phyloP scores from a whole-genome alignment of 2,888 invertebrate species.

The Perithous albicinctus region DNA sequence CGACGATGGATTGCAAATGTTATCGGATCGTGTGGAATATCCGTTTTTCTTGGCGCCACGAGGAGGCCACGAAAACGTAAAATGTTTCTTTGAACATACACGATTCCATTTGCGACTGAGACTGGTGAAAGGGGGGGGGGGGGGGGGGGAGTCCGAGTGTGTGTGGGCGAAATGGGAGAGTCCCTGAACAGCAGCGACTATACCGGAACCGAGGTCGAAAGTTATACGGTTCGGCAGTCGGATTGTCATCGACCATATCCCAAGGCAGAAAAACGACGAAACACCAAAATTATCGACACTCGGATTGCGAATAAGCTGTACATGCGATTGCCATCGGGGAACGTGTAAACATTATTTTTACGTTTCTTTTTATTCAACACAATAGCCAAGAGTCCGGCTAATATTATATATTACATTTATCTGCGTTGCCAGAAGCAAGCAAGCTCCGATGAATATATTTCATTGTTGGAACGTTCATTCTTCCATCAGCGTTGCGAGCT shows the following conservation, averaged over 20 bases:
- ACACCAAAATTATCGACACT: slow-evolving; percentile 12
- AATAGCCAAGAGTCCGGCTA: not conserved
- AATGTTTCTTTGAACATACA: not conserved
- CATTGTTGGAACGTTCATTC: slow-evolving; percentile 7
- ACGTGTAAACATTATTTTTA: not conserved
- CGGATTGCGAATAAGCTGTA: slow-evolving; percentile 22
- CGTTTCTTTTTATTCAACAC: not conserved
- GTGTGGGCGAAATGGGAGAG: slow-evolving; percentile 48
- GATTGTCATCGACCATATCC: slow-evolving; percentile 35
- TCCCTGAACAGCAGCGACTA: not conserved
- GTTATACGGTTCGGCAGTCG: slow-evolving; percentile 45
- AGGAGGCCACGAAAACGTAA: slow-evolving; percentile 3
- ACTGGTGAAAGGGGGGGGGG: not conserved
- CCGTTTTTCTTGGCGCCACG: not conserved
- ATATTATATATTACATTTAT: not conserved
- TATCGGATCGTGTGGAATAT: not conserved
- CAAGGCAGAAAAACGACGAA: not conserved
- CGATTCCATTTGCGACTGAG: not conserved
- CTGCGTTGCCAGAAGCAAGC: slow-evolving; percentile 18
- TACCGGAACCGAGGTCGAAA: slow-evolving; percentile 36
- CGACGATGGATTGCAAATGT: not conserved
- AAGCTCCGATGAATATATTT: slow-evolving; percentile 7
- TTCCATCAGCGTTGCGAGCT: not conserved
- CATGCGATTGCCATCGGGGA: slow-evolving; percentile 20
- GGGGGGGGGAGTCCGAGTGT: too few relatives aligned